Percentiles rank a stretch among this genome's conserved stretches.
Evolutionary conservation across 2,113 vertebrate genomes (phyloP).

Genomic region (Delphinapterus leucas): DNA sequence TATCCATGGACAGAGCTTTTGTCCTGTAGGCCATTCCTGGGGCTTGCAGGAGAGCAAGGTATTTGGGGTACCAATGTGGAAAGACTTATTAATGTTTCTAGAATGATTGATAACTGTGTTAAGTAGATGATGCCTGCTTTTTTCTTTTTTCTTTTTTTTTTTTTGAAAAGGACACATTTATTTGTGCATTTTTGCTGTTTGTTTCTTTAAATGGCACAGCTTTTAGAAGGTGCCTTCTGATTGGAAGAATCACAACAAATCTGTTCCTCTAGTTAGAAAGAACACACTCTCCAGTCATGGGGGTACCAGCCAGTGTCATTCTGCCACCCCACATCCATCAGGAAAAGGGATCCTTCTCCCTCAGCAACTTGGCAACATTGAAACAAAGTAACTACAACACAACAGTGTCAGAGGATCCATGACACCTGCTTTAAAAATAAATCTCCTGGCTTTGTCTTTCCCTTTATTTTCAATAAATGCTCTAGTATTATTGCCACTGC

Average conservation of each 20-base stretch:
- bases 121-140: not conserved
- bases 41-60: not conserved
- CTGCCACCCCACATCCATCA: constrained; percentile 73
- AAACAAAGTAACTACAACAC: constrained; percentile 81
- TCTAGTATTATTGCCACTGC: constrained; percentile 80
- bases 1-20: not conserved
- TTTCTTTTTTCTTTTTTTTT: not conserved
- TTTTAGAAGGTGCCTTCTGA: constrained; percentile 73
- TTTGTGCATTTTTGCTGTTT: not conserved
- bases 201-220: not conserved
- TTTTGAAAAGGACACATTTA: not conserved
- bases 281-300: constrained; percentile 65
- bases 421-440: constrained; percentile 85
- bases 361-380: constrained; percentile 78
- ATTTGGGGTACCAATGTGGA: not conserved
- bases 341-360: constrained; percentile 78
- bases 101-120: not conserved
- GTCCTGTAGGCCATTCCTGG: not conserved
- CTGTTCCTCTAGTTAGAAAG: constrained; percentile 67
- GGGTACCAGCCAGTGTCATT: constrained; percentile 72
- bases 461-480: constrained; percentile 85
- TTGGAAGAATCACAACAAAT: constrained; percentile 75
- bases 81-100: not conserved
- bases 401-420: constrained; percentile 81
- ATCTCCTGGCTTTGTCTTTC: constrained; percentile 81